phyloP scores from a whole-genome alignment of 2,888 invertebrate genomes.

The Drosophila nigritarsus region DNA sequence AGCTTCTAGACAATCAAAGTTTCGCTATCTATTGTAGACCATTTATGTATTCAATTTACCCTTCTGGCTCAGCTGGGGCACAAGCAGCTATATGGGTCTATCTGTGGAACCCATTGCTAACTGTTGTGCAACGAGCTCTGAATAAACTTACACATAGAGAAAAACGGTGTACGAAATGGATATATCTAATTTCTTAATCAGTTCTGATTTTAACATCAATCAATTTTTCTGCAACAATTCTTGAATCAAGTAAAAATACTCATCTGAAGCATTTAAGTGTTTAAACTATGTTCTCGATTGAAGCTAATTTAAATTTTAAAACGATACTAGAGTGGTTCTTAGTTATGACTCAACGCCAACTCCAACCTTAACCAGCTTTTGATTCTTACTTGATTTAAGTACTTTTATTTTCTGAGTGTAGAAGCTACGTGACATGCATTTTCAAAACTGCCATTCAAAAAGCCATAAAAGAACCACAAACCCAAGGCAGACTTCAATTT shows the following conservation, averaged over 20 bases:
- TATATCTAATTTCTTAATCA: neutral
- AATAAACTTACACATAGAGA: neutral
- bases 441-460: neutral
- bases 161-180: neutral
- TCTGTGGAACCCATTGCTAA: neutral
- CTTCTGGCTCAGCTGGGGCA: slow-evolving; percentile 40
- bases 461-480: slow-evolving; percentile 40
- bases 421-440: slow-evolving; percentile 31
- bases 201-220: neutral
- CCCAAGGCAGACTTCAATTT: slow-evolving; percentile 20
- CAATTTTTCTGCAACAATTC: neutral
- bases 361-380: neutral
- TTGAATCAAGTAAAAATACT: neutral
- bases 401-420: neutral
- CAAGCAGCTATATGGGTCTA: slow-evolving; percentile 4
- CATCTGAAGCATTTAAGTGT: neutral
- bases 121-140: slow-evolving; percentile 7
- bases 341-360: neutral
- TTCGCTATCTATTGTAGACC: slow-evolving; percentile 16
- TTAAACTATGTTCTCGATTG: neutral
- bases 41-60: slow-evolving; percentile 13
- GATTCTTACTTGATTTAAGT: neutral
- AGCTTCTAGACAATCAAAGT: slow-evolving; percentile 17
- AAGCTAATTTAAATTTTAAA: neutral
- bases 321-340: neutral